Evolutionary conservation across 2,113 vertebrate genomes (phyloP).

Genomic region (Macquaria ambigua): DNA sequence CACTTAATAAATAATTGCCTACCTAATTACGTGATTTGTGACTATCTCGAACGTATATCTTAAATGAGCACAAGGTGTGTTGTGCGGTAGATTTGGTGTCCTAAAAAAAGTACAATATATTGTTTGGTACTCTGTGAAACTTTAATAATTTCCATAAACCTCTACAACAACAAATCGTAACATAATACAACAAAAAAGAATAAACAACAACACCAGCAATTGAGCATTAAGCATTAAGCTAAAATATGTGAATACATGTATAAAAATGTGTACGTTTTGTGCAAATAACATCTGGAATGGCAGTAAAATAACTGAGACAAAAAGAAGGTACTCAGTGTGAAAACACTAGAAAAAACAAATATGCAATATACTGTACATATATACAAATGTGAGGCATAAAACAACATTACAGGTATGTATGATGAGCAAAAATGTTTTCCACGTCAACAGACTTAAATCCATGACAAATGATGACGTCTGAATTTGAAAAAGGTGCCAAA

Average conservation of each 20-base stretch:
- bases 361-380: neutral
- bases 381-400: slow-evolving; percentile 12
- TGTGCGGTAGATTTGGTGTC: neutral
- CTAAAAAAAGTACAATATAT: neutral
- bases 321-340: neutral
- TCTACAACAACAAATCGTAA: neutral
- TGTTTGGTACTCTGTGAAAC: neutral
- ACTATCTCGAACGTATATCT: neutral
- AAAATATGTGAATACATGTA: neutral
- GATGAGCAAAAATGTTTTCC: neutral
- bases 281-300: neutral
- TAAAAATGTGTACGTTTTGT: neutral
- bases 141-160: slow-evolving; percentile 1
- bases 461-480: neutral
- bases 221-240: neutral
- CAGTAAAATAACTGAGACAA: neutral
- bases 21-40: neutral
- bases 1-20: neutral
- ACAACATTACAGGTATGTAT: neutral
- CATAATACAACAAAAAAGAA: neutral
- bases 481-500: neutral
- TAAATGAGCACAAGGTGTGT: neutral
- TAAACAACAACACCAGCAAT: neutral
- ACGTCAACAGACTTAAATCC: slow-evolving; percentile 10
- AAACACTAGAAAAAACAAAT: neutral